Conservation (phyloP, 1,140 invertebrate species). For the Drosophila sproati region DNA sequence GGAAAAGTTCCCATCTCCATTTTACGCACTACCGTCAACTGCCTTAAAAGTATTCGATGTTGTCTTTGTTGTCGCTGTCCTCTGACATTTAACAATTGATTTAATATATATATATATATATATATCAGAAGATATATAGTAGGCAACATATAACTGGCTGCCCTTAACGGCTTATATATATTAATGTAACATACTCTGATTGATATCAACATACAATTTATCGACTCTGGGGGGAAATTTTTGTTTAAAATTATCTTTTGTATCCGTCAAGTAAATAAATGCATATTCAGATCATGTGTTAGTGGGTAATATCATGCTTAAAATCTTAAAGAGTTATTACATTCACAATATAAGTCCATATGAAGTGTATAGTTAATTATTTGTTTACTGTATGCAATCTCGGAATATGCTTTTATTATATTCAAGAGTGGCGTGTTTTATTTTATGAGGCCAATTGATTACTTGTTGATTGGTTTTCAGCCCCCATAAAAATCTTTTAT, state of each 20-base stretch:
- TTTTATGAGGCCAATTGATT: too few relatives aligned
- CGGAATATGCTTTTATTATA: too few relatives aligned
- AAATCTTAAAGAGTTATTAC: too few relatives aligned
- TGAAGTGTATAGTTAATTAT: too few relatives aligned
- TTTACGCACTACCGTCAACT: slow-evolving; percentile 18
- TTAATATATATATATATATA: slow-evolving; percentile 22
- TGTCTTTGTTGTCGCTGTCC: slow-evolving; percentile 1
- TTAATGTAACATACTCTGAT: slow-evolving; percentile 20
- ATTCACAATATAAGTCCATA: too few relatives aligned
- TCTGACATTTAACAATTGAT: slow-evolving; percentile 66
- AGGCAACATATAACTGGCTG: neutral
- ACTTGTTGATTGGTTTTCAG: too few relatives aligned
- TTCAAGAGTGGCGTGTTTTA: too few relatives aligned
- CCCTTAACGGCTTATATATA: neutral
- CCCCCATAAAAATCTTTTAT: too few relatives aligned
- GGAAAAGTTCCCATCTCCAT: slow-evolving; percentile 25
- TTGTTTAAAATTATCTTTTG: neutral
- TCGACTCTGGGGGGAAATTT: neutral
- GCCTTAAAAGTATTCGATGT: neutral
- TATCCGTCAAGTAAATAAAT: neutral
- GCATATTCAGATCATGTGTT: too few relatives aligned
- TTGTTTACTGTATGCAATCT: too few relatives aligned
- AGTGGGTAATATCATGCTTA: too few relatives aligned
- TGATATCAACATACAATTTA: slow-evolving; percentile 16
- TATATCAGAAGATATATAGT: neutral